Evolutionary conservation across 1,140 invertebrate genomes (phyloP).

Genomic region (Nilaparvata lugens): DNA sequence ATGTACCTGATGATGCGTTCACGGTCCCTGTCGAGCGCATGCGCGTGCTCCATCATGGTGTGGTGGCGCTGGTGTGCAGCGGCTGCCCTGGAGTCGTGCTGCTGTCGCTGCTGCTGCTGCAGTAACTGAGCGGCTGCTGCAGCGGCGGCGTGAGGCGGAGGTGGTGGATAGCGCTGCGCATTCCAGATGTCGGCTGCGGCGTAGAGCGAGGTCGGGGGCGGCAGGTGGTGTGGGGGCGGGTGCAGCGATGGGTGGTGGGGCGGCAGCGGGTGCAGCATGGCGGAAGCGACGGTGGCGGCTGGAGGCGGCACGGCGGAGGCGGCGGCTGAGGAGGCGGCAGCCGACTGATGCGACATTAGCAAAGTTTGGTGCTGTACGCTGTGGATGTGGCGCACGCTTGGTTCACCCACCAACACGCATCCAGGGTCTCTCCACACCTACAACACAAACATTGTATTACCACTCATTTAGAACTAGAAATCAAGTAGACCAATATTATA

Average conservation of each 20-base stretch:
- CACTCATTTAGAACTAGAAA: no score
- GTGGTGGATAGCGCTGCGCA: conserved; percentile 24
- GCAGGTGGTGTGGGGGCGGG: conserved; percentile 21
- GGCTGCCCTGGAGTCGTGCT: no score
- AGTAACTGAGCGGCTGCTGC: no score
- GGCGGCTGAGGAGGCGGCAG: conserved; percentile 29
- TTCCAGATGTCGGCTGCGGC: no score
- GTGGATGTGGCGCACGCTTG: conserved; percentile 42
- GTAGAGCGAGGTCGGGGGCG: conserved; percentile 7
- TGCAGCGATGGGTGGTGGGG: conserved; percentile 36
- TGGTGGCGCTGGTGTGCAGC: no score
- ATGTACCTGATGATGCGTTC: no score
- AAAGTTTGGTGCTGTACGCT: conserved; percentile 42
- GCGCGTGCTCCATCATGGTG: no score
- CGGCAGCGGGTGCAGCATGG: conserved; percentile 35
- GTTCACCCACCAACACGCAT: conserved; percentile 38
- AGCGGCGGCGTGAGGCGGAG: conserved; percentile 10
- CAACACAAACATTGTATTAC: not conserved
- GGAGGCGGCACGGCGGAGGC: conserved; percentile 26
- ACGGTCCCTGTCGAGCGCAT: no score
- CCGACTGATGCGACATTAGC: conserved; percentile 41
- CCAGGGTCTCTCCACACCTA: conserved; percentile 38
- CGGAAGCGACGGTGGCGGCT: conserved; percentile 30
- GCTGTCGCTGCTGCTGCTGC: no score
- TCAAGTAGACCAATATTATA: no score